A percentile compares a stretch with the other conserved stretches of the same genome.
These are phyloP conservation scores for Microtus agrestis DNA, from an alignment of 2,797 vertebrate genomes.

Conservation along the genomic window DNA sequence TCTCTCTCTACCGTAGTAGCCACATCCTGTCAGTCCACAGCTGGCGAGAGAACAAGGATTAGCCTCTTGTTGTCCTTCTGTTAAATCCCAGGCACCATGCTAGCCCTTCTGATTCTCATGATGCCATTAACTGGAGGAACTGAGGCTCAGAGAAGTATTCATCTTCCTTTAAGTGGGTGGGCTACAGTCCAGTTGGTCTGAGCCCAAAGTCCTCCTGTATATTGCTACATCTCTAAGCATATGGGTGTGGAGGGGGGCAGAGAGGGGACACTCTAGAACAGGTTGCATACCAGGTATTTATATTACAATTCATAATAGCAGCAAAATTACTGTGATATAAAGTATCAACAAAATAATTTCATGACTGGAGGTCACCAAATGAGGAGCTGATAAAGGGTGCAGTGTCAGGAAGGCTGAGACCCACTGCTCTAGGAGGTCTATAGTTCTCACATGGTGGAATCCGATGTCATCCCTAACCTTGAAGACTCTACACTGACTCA, in stretches of 20 bases:
- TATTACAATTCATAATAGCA: not conserved
- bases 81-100: not conserved
- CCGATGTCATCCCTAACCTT: not conserved
- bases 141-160: not conserved
- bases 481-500: not conserved
- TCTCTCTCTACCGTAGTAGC: not conserved
- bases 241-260: not conserved
- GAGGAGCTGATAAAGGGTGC: not conserved
- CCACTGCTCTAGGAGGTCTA: not conserved
- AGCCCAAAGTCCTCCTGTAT: not conserved
- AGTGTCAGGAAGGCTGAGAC: not conserved
- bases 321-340: too few relatives aligned
- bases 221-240: not conserved
- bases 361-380: not conserved
- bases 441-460: not conserved
- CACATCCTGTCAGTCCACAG: not conserved
- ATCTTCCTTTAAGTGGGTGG: not conserved
- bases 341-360: not conserved
- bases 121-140: not conserved
- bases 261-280: not conserved
- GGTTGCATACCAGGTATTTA: too few relatives aligned
- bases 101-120: not conserved
- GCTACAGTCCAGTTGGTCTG: not conserved
- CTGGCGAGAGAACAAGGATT: not conserved
- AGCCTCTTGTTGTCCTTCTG: not conserved